phyloP scores from a whole-genome alignment of 2,113 vertebrate species.

The Brachypodius melanocephalos region DNA sequence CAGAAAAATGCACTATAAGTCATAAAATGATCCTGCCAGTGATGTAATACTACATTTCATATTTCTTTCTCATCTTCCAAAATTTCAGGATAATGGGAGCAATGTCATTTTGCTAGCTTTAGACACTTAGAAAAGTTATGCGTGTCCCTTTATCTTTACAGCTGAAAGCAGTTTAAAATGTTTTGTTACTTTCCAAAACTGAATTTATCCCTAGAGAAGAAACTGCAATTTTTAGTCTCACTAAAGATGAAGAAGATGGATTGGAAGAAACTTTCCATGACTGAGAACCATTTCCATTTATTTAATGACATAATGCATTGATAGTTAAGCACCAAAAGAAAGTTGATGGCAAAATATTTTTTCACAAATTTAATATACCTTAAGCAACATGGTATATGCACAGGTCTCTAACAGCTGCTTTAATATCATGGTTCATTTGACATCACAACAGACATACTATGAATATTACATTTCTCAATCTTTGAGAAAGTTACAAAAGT shows the following conservation, averaged over 20 bases:
- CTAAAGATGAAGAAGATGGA: not conserved
- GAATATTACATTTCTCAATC: not conserved
- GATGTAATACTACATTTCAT: not conserved
- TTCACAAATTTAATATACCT: not conserved
- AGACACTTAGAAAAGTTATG: not conserved
- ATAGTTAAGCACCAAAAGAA: not conserved
- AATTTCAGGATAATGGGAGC: not conserved
- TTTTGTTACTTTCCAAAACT: not conserved
- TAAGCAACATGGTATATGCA: not conserved
- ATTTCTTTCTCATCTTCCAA: not conserved
- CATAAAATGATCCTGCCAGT: not conserved
- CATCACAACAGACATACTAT: not conserved
- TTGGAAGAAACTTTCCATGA: not conserved
- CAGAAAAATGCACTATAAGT: not conserved
- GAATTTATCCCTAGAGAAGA: not conserved
- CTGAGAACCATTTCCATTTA: not conserved
- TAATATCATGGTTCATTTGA: not conserved
- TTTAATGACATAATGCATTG: not conserved
- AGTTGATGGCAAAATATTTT: not conserved
- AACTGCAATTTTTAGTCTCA: not conserved
- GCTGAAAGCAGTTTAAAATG: not conserved
- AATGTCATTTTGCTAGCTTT: not conserved
- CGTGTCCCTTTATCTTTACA: not conserved
- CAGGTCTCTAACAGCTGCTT: not conserved
- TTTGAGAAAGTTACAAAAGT: not conserved